A percentile compares a stretch with the other conserved stretches of the same genome.
phyloP scores from a whole-genome alignment of 2,888 invertebrate species.

The Odontomyia ornata region DNA sequence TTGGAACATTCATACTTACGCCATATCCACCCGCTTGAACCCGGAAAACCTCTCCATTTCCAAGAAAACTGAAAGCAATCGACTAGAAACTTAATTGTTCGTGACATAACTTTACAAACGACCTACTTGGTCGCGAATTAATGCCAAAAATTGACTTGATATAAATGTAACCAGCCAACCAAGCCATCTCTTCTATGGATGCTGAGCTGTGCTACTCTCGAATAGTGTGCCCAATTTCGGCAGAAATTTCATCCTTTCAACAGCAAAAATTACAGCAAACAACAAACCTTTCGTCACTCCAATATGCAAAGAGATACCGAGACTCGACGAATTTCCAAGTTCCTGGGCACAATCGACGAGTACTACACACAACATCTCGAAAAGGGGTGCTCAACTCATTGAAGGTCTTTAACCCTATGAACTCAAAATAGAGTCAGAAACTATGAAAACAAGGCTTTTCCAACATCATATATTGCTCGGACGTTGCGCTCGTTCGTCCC shows the following conservation, averaged over 20 bases:
- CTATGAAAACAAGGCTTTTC: conserved; percentile 14
- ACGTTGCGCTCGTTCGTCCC: conserved; percentile 23
- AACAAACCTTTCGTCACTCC: too few species aligned
- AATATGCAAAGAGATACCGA: too few species aligned
- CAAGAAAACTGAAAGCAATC: too few species aligned
- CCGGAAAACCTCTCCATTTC: too few species aligned
- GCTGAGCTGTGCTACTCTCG: too few species aligned
- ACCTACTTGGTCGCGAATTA: conserved; percentile 6
- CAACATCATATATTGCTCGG: conserved; percentile 7
- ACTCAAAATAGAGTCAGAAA: conserved; percentile 25
- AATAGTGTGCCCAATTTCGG: neutral
- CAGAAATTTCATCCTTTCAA: neutral
- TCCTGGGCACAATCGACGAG: too few species aligned
- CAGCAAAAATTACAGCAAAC: too few species aligned
- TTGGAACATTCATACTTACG: too few species aligned
- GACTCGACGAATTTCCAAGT: too few species aligned
- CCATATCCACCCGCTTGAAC: too few species aligned
- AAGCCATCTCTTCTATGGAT: too few species aligned
- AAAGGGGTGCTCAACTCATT: neutral
- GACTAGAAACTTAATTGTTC: conserved; percentile 1
- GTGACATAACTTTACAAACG: conserved; percentile 12
- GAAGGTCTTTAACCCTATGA: conserved; percentile 32
- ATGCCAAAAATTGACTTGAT: conserved; percentile 9
- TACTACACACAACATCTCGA: neutral
- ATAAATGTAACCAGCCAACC: neutral